These are phyloP conservation scores for Oxygymnocypris stewartii DNA, from an alignment of 2,113 vertebrate genomes.

Conservation along the genomic window DNA sequence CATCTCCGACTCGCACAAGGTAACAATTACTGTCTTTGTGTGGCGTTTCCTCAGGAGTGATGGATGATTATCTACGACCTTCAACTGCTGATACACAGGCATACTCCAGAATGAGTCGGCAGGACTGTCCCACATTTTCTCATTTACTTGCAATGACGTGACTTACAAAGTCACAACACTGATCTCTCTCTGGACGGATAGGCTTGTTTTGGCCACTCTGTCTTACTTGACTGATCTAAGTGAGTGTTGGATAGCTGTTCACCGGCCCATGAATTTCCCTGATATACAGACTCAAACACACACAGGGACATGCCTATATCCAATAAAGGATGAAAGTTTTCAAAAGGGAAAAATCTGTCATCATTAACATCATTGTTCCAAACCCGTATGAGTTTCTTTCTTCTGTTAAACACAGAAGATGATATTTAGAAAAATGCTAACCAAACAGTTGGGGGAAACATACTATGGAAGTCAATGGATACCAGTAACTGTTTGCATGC, in stretches of 20 bases:
- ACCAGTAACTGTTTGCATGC: no score
- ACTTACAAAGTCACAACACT: background rate
- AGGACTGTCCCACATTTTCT: conserved; percentile 6
- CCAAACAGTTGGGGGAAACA: no score
- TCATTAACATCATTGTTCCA: no score
- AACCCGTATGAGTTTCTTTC: no score
- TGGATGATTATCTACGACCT: conserved; percentile 34
- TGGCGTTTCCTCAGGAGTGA: conserved; percentile 31
- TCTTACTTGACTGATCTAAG: conserved; percentile 2
- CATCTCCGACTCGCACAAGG: background rate
- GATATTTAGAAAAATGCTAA: no score
- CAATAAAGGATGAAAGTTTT: background rate
- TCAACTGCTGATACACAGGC: background rate
- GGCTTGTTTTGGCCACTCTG: background rate
- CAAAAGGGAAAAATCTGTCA: no score
- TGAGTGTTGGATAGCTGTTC: background rate
- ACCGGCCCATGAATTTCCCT: background rate
- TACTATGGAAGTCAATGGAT: no score
- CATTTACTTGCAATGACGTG: background rate
- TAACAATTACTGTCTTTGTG: conserved; percentile 42
- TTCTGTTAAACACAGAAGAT: no score
- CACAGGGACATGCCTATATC: background rate
- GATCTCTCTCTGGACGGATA: background rate
- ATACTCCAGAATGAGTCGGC: conserved; percentile 11
- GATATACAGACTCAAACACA: background rate